These are phyloP conservation scores for Porites lobata DNA, from an alignment of 92 coral and sea anemone genomes.

Conservation along the genomic window DNA sequence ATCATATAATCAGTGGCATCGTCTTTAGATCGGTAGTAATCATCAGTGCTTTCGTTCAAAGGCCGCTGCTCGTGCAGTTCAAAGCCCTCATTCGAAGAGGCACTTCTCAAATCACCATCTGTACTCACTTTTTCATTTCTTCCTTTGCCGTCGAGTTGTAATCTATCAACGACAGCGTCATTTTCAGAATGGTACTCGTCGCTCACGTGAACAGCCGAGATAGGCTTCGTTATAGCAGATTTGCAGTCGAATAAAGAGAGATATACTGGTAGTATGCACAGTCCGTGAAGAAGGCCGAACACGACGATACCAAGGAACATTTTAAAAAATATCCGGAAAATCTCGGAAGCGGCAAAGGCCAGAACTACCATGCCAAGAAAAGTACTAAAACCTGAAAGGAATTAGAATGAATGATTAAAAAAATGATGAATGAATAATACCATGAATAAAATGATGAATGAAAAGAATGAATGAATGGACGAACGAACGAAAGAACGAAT, in stretches of 20 bases:
- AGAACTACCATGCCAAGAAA: slow-evolving; percentile 83
- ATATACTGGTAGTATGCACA: slow-evolving; percentile 83
- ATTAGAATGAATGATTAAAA: neutral
- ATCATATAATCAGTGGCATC: too few relatives aligned
- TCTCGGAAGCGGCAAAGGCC: slow-evolving; percentile 78
- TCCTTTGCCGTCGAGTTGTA: slow-evolving; percentile 9
- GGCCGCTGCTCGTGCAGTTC: neutral
- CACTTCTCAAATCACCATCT: neutral
- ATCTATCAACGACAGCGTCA: neutral
- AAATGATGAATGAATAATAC: neutral
- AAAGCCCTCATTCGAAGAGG: slow-evolving; percentile 26
- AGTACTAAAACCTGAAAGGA: slow-evolving; percentile 72
- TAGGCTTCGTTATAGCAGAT: slow-evolving; percentile 36
- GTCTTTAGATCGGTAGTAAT: too few relatives aligned
- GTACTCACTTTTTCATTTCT: neutral
- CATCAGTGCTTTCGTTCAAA: neutral
- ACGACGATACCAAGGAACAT: slow-evolving; percentile 88
- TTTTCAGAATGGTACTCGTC: slow-evolving; percentile 3
- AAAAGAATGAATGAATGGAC: too few relatives aligned
- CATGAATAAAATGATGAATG: too few relatives aligned
- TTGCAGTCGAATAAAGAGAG: slow-evolving; percentile 78
- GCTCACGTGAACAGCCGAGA: slow-evolving; percentile 20
- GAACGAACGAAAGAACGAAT: too few relatives aligned
- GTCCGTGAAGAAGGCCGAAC: slow-evolving; percentile 84
- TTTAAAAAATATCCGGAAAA: slow-evolving; percentile 82